Evolutionary conservation across 2,888 invertebrate species (phyloP).

Genomic region (Brenthis ino): DNA sequence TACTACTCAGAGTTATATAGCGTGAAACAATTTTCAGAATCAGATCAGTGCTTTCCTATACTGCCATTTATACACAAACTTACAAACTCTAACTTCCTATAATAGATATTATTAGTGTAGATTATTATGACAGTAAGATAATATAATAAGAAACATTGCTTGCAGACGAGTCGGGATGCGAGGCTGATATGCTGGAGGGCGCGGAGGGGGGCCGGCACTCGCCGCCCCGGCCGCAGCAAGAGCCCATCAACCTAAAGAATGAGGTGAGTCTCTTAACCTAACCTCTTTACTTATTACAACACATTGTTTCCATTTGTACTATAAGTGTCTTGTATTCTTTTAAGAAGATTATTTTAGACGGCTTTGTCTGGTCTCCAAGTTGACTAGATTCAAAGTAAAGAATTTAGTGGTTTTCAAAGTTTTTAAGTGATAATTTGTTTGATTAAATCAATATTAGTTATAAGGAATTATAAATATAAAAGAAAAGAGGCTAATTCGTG

Average conservation of each 20-base stretch:
- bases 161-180: constrained; percentile 91
- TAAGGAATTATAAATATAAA: too few species aligned
- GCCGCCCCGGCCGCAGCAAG: constrained; percentile 81
- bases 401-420: too few species aligned
- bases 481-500: too few species aligned
- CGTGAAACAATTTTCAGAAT: too few species aligned
- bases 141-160: constrained; percentile 42
- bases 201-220: constrained; percentile 84
- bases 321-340: constrained; percentile 8
- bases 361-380: constrained; percentile 4
- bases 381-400: too few species aligned
- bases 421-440: too few species aligned
- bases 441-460: too few species aligned
- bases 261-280: constrained; percentile 62
- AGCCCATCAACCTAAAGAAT: constrained; percentile 81
- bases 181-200: constrained; percentile 92
- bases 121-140: not conserved
- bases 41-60: too few species aligned
- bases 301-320: constrained; percentile 41
- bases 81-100: too few species aligned
- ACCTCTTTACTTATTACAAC: constrained; percentile 44
- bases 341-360: constrained; percentile 13
- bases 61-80: too few species aligned
- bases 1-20: too few species aligned
- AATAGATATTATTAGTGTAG: too few species aligned